phyloP scores from a whole-genome alignment of 2,888 invertebrate species.

The Polyommatus iphigenia region DNA sequence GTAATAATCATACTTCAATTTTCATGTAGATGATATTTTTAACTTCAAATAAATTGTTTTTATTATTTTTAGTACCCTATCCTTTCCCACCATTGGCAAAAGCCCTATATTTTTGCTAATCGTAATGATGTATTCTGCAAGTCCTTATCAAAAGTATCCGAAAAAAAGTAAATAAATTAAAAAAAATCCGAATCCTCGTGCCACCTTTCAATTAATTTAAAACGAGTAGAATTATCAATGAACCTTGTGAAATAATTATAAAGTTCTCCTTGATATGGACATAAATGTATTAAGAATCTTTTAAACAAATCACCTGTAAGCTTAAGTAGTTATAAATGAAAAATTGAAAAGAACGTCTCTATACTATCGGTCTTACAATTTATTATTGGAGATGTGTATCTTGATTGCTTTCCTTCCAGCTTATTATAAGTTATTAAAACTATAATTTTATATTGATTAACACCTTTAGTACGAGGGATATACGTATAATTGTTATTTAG shows the following conservation, averaged over 20 bases:
- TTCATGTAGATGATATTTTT: not conserved
- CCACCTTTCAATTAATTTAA: no score
- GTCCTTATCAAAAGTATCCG: no score
- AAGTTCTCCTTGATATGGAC: not conserved
- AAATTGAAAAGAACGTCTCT: slow-evolving; percentile 3
- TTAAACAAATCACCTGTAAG: not conserved
- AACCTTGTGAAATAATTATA: not conserved
- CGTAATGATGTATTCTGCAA: no score
- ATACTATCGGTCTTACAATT: slow-evolving; percentile 32
- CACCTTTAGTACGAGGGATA: slow-evolving; percentile 47
- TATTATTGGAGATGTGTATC: slow-evolving; percentile 48
- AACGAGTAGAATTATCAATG: not conserved
- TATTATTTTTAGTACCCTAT: no score
- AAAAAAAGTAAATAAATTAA: no score
- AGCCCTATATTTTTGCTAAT: no score
- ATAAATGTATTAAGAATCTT: slow-evolving; percentile 1
- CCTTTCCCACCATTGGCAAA: no score
- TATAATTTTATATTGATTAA: slow-evolving; percentile 52
- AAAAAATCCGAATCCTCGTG: no score
- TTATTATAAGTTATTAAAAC: slow-evolving; percentile 54
- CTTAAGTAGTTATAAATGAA: slow-evolving; percentile 3
- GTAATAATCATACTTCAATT: not conserved
- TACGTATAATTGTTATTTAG: no score
- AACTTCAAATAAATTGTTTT: not conserved
- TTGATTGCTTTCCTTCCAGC: slow-evolving; percentile 65